A percentile compares a stretch with the other conserved stretches of the same genome.
These are phyloP conservation scores for Meloidogyne chitwoodi DNA, from an alignment of 1,140 invertebrate species.

Conservation along the genomic window DNA sequence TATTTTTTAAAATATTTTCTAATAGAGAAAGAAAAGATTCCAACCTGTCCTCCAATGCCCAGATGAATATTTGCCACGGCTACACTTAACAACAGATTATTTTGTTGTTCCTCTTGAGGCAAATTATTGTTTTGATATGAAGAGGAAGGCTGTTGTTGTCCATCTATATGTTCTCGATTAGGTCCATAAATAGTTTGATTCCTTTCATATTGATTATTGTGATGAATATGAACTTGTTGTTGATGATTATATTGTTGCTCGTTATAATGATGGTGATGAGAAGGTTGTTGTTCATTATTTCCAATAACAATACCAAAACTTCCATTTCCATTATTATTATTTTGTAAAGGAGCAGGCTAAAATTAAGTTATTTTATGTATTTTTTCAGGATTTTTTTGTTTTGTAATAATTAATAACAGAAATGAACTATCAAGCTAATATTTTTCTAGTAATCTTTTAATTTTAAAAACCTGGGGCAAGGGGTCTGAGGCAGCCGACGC, in stretches of 20 bases:
- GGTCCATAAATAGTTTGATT: not conserved
- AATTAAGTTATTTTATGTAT: not conserved
- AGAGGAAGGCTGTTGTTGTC: not conserved
- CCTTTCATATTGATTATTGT: not conserved
- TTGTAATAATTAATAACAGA: too few relatives aligned
- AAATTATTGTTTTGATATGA: not conserved
- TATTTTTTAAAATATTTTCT: not conserved
- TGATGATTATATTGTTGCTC: not conserved
- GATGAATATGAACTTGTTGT: not conserved
- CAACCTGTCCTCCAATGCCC: not conserved
- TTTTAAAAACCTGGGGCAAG: conserved; percentile 33
- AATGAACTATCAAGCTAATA: too few relatives aligned
- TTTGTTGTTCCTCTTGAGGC: not conserved
- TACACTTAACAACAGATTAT: not conserved
- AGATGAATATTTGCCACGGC: conserved; percentile 1
- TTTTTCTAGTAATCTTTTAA: not conserved
- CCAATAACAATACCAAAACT: too few relatives aligned
- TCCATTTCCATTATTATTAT: not conserved
- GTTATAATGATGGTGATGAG: not conserved
- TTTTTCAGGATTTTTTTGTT: too few relatives aligned
- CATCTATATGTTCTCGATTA: not conserved
- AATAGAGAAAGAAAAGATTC: too few relatives aligned
- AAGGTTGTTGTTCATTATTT: not conserved
- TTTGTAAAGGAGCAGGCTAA: not conserved
- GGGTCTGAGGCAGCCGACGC: conserved; percentile 47